Conservation (phyloP, 2,888 invertebrate species). For the Clanis bilineata region DNA sequence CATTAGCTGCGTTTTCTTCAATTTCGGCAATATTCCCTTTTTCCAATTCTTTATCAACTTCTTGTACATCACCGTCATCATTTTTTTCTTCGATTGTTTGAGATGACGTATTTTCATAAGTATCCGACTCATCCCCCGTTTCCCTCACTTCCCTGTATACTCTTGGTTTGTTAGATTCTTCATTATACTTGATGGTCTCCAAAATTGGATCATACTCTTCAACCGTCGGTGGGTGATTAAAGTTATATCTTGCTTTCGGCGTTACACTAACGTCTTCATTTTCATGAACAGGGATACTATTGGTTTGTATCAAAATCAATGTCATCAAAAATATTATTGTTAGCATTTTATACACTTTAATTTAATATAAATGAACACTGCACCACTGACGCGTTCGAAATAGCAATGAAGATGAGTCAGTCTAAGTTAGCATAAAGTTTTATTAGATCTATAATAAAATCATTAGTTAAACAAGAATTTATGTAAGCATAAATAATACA, state of each 20-base stretch:
- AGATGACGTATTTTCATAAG: neutral
- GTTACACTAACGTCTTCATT: constrained; percentile 24
- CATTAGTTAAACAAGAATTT: constrained; percentile 61
- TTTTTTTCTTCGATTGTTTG: neutral
- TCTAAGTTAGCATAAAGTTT: constrained; percentile 39
- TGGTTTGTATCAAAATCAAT: neutral
- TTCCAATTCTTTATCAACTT: neutral
- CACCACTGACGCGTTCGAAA: constrained; percentile 51
- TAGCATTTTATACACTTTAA: constrained; percentile 29
- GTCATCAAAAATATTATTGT: constrained; percentile 21
- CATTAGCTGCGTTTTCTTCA: neutral
- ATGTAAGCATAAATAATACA: constrained; percentile 21
- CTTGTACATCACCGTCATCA: neutral
- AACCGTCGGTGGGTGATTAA: constrained; percentile 47
- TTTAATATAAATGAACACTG: constrained; percentile 39
- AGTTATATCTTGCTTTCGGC: constrained; percentile 26
- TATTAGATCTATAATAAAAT: constrained; percentile 52
- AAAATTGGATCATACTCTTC: constrained; percentile 35
- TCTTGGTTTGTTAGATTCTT: neutral
- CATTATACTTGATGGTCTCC: neutral
- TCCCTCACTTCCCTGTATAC: neutral
- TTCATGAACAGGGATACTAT: constrained; percentile 6
- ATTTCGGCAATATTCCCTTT: neutral
- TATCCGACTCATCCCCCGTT: neutral
- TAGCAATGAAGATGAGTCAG: constrained; percentile 62